These are phyloP conservation scores for Neocrepidodera transversa DNA, from an alignment of 2,888 invertebrate species.

Conservation along the genomic window DNA sequence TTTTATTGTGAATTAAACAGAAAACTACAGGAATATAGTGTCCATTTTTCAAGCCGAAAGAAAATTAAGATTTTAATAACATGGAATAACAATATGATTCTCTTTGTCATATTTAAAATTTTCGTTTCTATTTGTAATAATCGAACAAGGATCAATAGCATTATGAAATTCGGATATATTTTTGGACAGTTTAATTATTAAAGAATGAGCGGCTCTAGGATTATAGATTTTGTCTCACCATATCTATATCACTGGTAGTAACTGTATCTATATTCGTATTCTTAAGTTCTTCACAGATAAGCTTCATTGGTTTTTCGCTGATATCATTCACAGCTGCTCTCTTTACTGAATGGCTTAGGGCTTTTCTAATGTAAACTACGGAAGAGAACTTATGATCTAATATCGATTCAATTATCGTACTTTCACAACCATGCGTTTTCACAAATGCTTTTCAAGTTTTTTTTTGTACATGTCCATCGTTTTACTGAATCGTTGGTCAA, in stretches of 20 bases:
- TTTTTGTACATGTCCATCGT: background rate
- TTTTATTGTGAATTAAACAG: background rate
- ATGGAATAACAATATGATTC: background rate
- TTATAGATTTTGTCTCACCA: background rate
- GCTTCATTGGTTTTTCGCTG: background rate
- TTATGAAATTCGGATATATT: slow-evolving; percentile 1
- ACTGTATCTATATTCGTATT: background rate
- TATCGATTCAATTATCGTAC: background rate
- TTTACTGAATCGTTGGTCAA: background rate
- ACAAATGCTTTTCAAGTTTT: background rate
- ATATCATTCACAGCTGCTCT: background rate
- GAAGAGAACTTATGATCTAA: background rate
- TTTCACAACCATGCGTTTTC: background rate
- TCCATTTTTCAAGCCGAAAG: background rate
- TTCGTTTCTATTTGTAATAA: background rate
- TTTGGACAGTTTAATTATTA: background rate
- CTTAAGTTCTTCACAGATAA: background rate
- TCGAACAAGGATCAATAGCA: background rate
- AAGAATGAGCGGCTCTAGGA: background rate
- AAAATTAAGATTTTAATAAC: background rate
- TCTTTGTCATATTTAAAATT: slow-evolving; percentile 5
- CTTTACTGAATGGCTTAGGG: background rate
- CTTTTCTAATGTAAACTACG: background rate
- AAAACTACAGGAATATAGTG: background rate
- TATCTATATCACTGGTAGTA: background rate